Percentiles rank a stretch among this genome's conserved stretches.
phyloP scores from a whole-genome alignment of 2,113 vertebrate species.

The Ovis canadensis region DNA sequence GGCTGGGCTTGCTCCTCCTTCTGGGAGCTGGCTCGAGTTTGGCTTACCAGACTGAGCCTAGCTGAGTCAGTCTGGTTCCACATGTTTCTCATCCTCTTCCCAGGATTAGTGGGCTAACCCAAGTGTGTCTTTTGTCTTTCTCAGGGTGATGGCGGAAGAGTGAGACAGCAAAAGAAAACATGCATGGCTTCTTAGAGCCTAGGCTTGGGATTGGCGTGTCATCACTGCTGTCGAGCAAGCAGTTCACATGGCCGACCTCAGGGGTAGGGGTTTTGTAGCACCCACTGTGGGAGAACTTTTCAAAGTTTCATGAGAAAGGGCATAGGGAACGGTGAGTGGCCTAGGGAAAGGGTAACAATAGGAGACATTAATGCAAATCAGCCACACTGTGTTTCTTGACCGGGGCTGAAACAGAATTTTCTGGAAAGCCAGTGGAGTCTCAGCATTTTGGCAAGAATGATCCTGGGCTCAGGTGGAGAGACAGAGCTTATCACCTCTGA shows the following conservation, averaged over 20 bases:
- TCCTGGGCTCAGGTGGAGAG: not conserved
- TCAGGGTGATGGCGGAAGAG: not conserved
- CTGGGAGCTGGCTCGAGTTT: not conserved
- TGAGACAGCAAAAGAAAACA: not conserved
- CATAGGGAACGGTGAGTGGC: not conserved
- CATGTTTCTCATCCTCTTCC: constrained; percentile 2
- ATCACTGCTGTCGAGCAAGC: not conserved
- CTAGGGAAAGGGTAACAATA: not conserved
- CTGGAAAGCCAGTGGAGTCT: not conserved
- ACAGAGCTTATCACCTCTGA: not conserved
- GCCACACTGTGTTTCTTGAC: not conserved
- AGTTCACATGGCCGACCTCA: not conserved
- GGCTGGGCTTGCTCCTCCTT: not conserved
- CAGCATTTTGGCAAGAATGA: not conserved
- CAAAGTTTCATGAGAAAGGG: not conserved
- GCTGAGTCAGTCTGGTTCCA: not conserved
- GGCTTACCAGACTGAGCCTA: not conserved
- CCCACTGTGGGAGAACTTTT: not conserved
- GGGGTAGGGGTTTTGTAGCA: not conserved
- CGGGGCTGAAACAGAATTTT: not conserved
- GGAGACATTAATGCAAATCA: not conserved
- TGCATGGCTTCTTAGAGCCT: not conserved
- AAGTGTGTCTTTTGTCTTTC: not conserved
- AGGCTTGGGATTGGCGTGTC: not conserved
- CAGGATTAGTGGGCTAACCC: not conserved